A percentile compares a stretch with the other conserved stretches of the same genome.
These are phyloP conservation scores for Epirrhoe tristata DNA, from an alignment of 2,888 invertebrate genomes.

Conservation along the genomic window DNA sequence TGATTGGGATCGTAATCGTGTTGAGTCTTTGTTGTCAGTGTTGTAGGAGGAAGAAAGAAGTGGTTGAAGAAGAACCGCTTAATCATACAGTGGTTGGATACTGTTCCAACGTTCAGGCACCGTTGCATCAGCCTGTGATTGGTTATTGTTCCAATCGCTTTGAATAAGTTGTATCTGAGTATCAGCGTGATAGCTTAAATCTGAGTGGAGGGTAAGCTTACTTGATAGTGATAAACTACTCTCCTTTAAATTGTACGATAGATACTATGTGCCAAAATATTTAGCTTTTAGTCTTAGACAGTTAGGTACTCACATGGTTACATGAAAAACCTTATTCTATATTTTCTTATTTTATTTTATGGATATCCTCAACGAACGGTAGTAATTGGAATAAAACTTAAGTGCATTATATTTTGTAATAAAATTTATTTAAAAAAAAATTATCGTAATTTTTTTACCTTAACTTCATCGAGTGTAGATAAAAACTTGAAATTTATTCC, in stretches of 20 bases:
- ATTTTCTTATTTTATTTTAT: too few species aligned
- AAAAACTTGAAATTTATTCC: background rate
- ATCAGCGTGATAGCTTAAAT: background rate
- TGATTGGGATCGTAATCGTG: slow-evolving; percentile 60
- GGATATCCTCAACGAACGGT: too few species aligned
- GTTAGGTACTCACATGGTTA: too few species aligned
- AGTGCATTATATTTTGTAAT: too few species aligned
- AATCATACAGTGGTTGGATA: slow-evolving; percentile 61
- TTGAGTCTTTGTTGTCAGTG: slow-evolving; percentile 65
- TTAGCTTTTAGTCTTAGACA: background rate
- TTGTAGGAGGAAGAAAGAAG: slow-evolving; percentile 59
- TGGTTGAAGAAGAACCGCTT: slow-evolving; percentile 61
- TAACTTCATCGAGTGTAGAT: background rate
- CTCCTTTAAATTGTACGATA: background rate
- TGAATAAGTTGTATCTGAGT: slow-evolving; percentile 27
- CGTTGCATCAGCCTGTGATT: slow-evolving; percentile 57
- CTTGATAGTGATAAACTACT: background rate
- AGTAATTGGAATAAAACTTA: too few species aligned
- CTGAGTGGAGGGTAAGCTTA: background rate
- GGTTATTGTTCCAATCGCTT: slow-evolving; percentile 26
- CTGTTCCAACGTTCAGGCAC: slow-evolving; percentile 58
- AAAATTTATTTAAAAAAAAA: too few species aligned
- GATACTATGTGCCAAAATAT: background rate
- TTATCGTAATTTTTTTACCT: background rate
- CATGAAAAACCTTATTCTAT: too few species aligned